Percentiles rank a stretch among this genome's conserved stretches.
These are phyloP conservation scores for Typhlichthys eigenmanni DNA, from an alignment of 2,797 vertebrate genomes.

Conservation along the genomic window DNA sequence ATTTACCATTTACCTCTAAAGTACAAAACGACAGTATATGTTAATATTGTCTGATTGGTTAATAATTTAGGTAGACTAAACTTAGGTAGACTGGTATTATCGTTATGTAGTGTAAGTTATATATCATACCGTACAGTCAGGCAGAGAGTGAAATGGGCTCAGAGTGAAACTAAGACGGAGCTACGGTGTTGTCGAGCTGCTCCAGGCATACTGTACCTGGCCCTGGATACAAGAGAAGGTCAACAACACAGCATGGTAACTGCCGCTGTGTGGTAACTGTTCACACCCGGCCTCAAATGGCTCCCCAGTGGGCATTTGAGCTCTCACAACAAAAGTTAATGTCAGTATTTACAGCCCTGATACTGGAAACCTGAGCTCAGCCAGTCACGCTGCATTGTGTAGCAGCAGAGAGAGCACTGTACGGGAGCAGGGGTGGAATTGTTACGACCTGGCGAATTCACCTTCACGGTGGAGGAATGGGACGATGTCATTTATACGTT, in stretches of 20 bases:
- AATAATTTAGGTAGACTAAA: no score
- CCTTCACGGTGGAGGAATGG: constrained; percentile 20
- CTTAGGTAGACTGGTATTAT: background rate
- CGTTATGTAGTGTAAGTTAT: background rate
- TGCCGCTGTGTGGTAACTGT: constrained; percentile 20
- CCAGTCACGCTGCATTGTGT: constrained; percentile 3
- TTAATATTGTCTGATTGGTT: no score
- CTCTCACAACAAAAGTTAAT: constrained; percentile 49
- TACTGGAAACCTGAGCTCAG: constrained; percentile 29
- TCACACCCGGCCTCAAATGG: constrained; percentile 38
- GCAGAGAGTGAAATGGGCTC: constrained; percentile 12
- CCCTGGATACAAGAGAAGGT: constrained; percentile 44
- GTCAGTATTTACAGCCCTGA: constrained; percentile 32
- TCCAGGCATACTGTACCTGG: constrained; percentile 29
- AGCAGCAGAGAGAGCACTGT: constrained; percentile 9
- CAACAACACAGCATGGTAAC: constrained; percentile 36
- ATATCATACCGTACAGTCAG: no score
- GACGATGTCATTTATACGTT: constrained; percentile 11
- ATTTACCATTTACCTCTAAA: no score
- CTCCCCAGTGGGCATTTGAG: constrained; percentile 46
- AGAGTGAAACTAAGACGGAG: constrained; percentile 30
- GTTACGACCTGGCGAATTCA: constrained; percentile 26
- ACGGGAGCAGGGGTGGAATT: background rate
- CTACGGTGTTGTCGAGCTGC: constrained; percentile 17
- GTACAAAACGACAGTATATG: no score